These are phyloP conservation scores for Pholis gunnellus DNA, from an alignment of 2,113 vertebrate genomes.

Conservation along the genomic window DNA sequence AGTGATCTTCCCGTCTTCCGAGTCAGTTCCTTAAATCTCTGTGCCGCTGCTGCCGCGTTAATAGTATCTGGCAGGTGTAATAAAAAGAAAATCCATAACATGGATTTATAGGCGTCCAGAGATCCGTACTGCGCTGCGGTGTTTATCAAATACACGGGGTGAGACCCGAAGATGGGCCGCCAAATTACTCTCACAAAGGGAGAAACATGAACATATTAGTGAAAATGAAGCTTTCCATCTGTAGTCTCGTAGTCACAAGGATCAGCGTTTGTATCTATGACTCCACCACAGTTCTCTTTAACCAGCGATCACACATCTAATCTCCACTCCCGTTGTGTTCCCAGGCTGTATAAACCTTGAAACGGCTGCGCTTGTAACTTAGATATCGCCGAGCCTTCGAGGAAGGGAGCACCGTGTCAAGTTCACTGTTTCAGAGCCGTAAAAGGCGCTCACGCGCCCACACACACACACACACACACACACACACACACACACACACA, in stretches of 20 bases:
- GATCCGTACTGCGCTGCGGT: conserved; percentile 19
- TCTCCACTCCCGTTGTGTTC: conserved; percentile 25
- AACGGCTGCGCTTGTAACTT: conserved; percentile 47
- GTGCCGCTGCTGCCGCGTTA: conserved; percentile 7
- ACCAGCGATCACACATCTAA: neutral
- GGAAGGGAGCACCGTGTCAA: conserved; percentile 69
- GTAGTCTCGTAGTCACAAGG: no score
- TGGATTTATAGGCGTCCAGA: conserved; percentile 45
- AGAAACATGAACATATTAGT: neutral
- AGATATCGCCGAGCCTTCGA: conserved; percentile 67
- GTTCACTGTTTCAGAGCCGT: conserved; percentile 63
- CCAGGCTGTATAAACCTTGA: conserved; percentile 13
- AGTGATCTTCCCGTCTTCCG: conserved; percentile 23
- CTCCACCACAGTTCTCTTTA: no score
- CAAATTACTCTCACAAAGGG: conserved; percentile 22
- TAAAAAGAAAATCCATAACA: conserved; percentile 67
- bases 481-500: conserved; percentile 34
- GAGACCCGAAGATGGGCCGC: conserved; percentile 7
- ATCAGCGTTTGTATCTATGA: no score
- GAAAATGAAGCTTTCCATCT: neutral
- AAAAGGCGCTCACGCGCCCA: conserved; percentile 61
- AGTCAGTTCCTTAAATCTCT: conserved; percentile 34
- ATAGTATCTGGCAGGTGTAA: conserved; percentile 66
- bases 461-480: conserved; percentile 37
- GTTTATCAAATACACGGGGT: conserved; percentile 32